Conservation (phyloP, 2,113 vertebrate species). For the Fregetta grallaria region DNA sequence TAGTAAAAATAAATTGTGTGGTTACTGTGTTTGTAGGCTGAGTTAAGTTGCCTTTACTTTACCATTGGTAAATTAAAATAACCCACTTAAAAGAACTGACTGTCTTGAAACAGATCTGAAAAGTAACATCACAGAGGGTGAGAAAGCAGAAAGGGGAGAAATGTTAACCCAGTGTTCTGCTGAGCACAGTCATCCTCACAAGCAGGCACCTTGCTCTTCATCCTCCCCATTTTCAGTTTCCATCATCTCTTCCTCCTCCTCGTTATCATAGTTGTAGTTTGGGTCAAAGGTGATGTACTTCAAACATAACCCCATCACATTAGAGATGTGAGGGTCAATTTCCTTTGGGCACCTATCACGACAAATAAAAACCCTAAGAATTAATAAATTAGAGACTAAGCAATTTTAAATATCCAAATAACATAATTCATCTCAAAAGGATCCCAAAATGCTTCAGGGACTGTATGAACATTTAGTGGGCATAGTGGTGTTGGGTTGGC, state of each 20-base stretch:
- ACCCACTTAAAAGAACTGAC: not conserved
- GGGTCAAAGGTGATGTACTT: slow-evolving; percentile 92
- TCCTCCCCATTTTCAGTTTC: slow-evolving; percentile 84
- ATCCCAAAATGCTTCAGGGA: not conserved
- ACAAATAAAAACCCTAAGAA: not conserved
- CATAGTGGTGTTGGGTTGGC: too few species aligned
- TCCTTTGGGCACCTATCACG: slow-evolving; percentile 88
- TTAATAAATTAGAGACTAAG: not conserved
- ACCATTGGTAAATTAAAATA: not conserved
- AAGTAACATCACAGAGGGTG: not conserved
- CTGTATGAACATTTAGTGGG: not conserved
- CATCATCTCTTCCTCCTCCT: slow-evolving; percentile 85
- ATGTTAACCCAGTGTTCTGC: not conserved
- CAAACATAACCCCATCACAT: slow-evolving; percentile 85
- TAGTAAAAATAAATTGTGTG: not conserved
- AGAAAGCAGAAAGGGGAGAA: not conserved
- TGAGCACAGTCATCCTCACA: slow-evolving; percentile 33
- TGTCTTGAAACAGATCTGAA: not conserved
- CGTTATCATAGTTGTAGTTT: slow-evolving; percentile 90
- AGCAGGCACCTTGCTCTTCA: slow-evolving; percentile 83
- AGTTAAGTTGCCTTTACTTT: not conserved
- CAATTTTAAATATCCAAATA: not conserved
- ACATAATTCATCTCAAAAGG: not conserved
- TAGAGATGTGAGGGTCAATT: slow-evolving; percentile 84
- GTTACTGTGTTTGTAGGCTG: not conserved